Percentiles rank a stretch among this genome's conserved stretches.
Evolutionary conservation across 2,797 vertebrate species (phyloP).

Genomic region (Sorex maritimensis): DNA sequence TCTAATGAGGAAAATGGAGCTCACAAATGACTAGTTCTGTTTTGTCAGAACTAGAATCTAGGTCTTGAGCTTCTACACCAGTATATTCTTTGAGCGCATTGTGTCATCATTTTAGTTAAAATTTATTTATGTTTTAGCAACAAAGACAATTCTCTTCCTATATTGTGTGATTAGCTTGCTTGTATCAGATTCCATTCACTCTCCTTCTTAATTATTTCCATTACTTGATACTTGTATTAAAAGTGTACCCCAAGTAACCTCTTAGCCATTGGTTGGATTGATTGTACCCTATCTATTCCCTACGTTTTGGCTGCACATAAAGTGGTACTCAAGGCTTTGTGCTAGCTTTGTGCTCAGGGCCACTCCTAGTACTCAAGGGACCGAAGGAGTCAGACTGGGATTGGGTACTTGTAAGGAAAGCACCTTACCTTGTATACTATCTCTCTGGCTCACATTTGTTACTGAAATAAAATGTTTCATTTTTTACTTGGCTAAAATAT

Average conservation of each 20-base stretch:
- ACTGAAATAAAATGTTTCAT: not conserved
- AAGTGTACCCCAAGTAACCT: not conserved
- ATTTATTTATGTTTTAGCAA: conserved; percentile 2
- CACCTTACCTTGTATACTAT: no score
- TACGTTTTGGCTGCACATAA: no score
- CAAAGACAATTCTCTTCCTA: not conserved
- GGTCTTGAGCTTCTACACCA: not conserved
- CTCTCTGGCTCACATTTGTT: no score
- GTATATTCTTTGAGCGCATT: no score
- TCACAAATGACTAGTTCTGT: not conserved
- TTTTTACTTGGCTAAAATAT: conserved; percentile 49
- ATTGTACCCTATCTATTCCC: not conserved
- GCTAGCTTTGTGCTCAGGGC: no score
- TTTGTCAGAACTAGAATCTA: conserved; percentile 25
- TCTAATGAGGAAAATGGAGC: not conserved
- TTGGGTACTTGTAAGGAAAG: no score
- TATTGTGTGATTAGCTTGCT: not conserved
- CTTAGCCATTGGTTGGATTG: not conserved
- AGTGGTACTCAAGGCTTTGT: no score
- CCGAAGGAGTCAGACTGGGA: no score
- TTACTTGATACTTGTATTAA: conserved; percentile 16
- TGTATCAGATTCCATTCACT: conserved; percentile 2
- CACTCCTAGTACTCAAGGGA: no score
- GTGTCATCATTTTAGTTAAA: not conserved
- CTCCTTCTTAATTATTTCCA: conserved; percentile 55